These are phyloP conservation scores for Triplophysa rosa DNA, from an alignment of 2,113 vertebrate species.

Conservation along the genomic window DNA sequence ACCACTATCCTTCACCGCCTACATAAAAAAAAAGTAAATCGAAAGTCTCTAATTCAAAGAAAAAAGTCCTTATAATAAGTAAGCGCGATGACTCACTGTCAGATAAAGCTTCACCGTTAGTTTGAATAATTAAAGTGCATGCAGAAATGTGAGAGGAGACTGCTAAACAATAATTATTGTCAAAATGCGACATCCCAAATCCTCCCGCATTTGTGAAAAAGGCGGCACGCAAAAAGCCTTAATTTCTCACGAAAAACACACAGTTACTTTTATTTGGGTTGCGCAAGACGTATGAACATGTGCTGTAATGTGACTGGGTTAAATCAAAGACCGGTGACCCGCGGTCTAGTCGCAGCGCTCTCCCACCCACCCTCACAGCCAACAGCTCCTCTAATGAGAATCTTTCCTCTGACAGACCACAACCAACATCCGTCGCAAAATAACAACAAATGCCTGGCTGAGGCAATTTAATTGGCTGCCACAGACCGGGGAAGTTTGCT, in stretches of 20 bases:
- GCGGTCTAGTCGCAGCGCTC: conserved; percentile 11
- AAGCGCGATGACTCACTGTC: neutral
- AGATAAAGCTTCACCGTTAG: neutral
- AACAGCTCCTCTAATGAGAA: conserved; percentile 31
- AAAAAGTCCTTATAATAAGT: no score
- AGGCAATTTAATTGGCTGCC: conserved; percentile 40
- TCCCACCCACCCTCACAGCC: conserved; percentile 27
- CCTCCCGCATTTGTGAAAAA: neutral
- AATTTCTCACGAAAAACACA: neutral
- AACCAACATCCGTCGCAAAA: conserved; percentile 36
- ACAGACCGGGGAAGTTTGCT: conserved; percentile 7
- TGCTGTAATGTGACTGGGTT: conserved; percentile 8
- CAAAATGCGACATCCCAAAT: neutral
- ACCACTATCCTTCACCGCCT: no score
- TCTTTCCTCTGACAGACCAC: conserved; percentile 31
- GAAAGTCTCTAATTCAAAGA: neutral
- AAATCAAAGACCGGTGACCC: conserved; percentile 26
- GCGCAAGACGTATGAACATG: conserved; percentile 8
- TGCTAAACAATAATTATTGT: neutral
- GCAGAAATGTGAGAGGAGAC: neutral
- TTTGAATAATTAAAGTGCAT: neutral
- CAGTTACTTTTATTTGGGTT: conserved; percentile 6
- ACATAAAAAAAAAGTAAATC: no score
- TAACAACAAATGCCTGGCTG: conserved; percentile 23
- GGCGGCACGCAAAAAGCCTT: no score